phyloP scores from a whole-genome alignment of 2,888 invertebrate genomes.

The Tenthredo notha region DNA sequence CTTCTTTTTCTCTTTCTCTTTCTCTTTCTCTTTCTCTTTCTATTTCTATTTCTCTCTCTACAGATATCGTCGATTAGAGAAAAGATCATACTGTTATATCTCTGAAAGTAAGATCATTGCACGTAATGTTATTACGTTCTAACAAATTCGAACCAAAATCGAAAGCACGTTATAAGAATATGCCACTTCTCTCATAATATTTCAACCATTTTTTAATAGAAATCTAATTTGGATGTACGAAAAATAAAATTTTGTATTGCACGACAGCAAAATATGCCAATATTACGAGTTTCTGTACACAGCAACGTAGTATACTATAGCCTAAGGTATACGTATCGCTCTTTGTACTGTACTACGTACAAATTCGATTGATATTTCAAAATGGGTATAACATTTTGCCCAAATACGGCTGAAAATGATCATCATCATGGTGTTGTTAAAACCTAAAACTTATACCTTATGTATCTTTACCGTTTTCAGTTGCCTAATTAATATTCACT shows the following conservation, averaged over 20 bases:
- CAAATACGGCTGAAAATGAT: not conserved
- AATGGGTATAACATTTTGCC: conserved; percentile 41
- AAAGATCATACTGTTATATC: conserved; percentile 65
- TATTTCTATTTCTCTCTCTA: not conserved
- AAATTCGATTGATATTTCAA: conserved; percentile 36
- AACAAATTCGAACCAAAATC: not conserved
- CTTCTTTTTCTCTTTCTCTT: conserved; percentile 53
- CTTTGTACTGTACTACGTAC: conserved; percentile 20
- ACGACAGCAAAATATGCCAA: conserved; percentile 43
- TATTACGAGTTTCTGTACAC: conserved; percentile 37
- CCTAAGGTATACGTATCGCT: not conserved
- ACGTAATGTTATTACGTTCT: not conserved
- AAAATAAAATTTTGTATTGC: conserved; percentile 51
- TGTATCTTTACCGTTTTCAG: not conserved
- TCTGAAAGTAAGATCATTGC: conserved; percentile 67
- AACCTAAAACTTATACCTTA: conserved; percentile 31
- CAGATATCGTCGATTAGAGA: conserved; percentile 60
- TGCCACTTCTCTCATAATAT: conserved; percentile 1
- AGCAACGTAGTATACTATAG: not conserved
- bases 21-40: conserved; percentile 55
- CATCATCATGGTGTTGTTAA: not conserved
- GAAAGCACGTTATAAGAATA: conserved; percentile 39
- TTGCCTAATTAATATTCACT: conserved; percentile 37
- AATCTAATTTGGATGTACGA: conserved; percentile 39
- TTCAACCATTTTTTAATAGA: conserved; percentile 29